phyloP scores from a whole-genome alignment of 2,888 invertebrate genomes.

The Platyscelio sp. region DNA sequence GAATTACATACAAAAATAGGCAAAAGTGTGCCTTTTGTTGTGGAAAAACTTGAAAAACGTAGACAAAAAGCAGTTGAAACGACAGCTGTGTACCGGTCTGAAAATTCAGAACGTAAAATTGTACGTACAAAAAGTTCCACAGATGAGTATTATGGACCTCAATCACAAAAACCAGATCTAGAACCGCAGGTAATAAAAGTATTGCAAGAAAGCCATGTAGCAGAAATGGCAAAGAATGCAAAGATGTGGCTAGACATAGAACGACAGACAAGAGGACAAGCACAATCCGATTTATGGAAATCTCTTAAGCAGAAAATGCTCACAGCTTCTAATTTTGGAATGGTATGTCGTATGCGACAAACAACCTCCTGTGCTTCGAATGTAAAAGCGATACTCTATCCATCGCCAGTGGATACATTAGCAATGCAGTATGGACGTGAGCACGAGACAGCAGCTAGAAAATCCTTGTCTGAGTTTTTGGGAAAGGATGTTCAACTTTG shows the following conservation, averaged over 20 bases:
- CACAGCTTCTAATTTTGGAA: slow-evolving; percentile 59
- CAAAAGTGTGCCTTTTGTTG: not conserved
- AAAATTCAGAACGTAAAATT: not conserved
- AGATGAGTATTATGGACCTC: not conserved
- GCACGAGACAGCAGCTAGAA: slow-evolving; percentile 46
- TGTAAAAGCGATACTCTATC: slow-evolving; percentile 51
- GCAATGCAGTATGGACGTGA: slow-evolving; percentile 47
- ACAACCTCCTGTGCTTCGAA: slow-evolving; percentile 45
- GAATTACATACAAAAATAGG: not conserved
- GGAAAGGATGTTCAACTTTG: not conserved
- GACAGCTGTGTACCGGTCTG: too few relatives aligned
- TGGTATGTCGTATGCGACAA: slow-evolving; percentile 41
- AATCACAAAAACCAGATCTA: slow-evolving; percentile 2
- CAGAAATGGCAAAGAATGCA: not conserved
- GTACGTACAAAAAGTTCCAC: not conserved
- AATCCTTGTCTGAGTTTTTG: not conserved
- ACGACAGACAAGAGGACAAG: not conserved
- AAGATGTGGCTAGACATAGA: too few relatives aligned
- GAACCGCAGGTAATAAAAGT: not conserved
- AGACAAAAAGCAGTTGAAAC: not conserved
- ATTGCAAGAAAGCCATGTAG: not conserved
- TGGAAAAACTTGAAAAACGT: not conserved
- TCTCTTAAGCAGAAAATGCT: slow-evolving; percentile 6
- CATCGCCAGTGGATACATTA: not conserved
- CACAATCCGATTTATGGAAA: not conserved